Percentiles rank a stretch among this genome's conserved stretches.
These are phyloP conservation scores for Oenanthe oenanthe DNA, from an alignment of 2,113 vertebrate species.

Conservation along the genomic window DNA sequence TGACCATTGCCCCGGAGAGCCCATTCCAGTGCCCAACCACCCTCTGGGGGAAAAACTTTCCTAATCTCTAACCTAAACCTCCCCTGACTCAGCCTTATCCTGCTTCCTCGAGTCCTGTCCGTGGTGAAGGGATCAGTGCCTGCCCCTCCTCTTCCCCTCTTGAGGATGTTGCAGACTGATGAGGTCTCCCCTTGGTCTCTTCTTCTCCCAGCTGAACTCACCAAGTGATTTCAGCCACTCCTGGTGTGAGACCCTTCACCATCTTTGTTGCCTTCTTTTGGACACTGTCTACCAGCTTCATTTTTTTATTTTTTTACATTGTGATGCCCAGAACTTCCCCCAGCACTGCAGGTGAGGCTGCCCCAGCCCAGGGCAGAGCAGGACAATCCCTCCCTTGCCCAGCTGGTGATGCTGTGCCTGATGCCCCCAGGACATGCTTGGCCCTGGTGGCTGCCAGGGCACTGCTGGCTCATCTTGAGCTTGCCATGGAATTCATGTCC, in stretches of 20 bases:
- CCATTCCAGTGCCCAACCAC: background rate
- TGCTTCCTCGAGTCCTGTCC: background rate
- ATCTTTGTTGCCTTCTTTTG: background rate
- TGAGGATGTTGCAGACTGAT: background rate
- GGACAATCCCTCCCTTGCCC: background rate
- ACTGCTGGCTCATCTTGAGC: background rate
- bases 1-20: background rate
- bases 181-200: background rate
- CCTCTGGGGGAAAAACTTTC: background rate
- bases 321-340: background rate
- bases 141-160: background rate
- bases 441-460: background rate
- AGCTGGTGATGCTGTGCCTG: background rate
- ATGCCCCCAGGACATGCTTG: accelerated
- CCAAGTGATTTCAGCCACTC: background rate
- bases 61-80: background rate
- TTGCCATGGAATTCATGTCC: background rate
- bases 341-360: background rate
- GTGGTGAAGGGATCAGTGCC: background rate
- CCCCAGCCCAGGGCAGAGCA: background rate
- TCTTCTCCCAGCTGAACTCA: background rate
- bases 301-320: background rate
- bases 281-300: background rate
- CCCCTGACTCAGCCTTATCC: background rate
- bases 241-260: background rate